phyloP scores from a whole-genome alignment of 2,888 invertebrate species.

The Lepidochitona cinerea region DNA sequence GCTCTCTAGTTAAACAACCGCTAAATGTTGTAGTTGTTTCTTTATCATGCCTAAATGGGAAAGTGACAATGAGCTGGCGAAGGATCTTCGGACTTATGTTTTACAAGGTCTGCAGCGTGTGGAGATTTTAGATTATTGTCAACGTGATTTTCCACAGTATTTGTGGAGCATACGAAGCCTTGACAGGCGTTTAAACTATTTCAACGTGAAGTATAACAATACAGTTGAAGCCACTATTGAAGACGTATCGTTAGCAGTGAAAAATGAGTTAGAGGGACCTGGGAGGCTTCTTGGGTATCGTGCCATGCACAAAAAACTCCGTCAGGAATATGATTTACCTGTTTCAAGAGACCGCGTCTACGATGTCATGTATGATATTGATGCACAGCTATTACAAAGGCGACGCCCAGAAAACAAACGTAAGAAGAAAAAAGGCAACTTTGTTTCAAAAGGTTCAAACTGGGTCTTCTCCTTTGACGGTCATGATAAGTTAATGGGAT shows the following conservation, averaged over 20 bases:
- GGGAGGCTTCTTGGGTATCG: background rate
- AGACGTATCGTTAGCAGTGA: background rate
- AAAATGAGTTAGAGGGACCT: background rate
- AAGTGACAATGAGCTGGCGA: no score
- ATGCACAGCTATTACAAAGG: background rate
- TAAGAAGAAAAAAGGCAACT: background rate
- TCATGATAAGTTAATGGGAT: background rate
- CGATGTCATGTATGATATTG: background rate
- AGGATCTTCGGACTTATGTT: no score
- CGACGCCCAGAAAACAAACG: background rate
- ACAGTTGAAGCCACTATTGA: background rate
- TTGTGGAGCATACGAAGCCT: background rate
- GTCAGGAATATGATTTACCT: background rate
- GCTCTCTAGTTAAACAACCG: no score
- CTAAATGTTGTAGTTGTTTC: no score
- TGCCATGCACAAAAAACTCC: background rate
- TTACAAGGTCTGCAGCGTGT: no score
- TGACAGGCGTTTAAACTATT: background rate
- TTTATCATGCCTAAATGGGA: no score
- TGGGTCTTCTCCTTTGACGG: background rate
- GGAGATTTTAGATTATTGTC: background rate
- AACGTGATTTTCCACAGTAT: background rate
- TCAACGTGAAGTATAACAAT: background rate
- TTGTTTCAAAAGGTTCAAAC: background rate
- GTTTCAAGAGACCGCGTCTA: background rate